Base-by-base conservation (phyloP, 2,797 vertebrate species). In the Zenarchopterus dispar region DNA sequence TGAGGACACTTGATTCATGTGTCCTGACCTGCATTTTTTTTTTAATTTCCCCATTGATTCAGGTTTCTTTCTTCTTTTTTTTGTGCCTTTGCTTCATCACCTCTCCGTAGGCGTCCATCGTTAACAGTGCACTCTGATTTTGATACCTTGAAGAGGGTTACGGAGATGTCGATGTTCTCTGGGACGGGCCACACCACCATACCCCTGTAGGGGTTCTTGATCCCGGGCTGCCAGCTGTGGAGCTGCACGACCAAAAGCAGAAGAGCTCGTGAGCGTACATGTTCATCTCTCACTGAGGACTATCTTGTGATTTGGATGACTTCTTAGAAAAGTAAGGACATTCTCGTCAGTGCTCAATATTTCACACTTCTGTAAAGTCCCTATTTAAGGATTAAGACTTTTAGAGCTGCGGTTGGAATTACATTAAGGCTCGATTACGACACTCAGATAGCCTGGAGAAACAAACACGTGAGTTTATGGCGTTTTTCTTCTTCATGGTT, bases 151-250 rank as follows among this genome's bases (percentile, higher is more conserved):
- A 96, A 98, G 2, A 98, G 92, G 0, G 96, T 97, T 58, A 96
- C 96, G 0, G 95, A 93, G 86, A 97, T 94, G 84, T 98, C 96
- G 45, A 97, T 93, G 23, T 97, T 98, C 81, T 98, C 96, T 0
- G 96, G 96, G 8, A 97, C 96, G 1, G 95, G 94, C 96, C 96
- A 97, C 16, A 95, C 88, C 81, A 97, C 96, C 24, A 91, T 95
- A 18, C 96, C 96, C 11, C 95, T 88, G 84, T 97, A 97, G 0
- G 96, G 96, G 84, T 97, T 96, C 83, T 96, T 95, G 82, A 97
- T 97, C 24, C 95, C 96, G 0, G 96, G 96, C 87, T 96, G 95
- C 96, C 96, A 97, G 68, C 96, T 94, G 87, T 97, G 96, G 62
- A 95, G 92, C 96, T 97, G 73, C 18, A 78, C 21, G 70, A 73